Conservation (phyloP, 2,113 vertebrate species). For the Rhinolophus sinicus region DNA sequence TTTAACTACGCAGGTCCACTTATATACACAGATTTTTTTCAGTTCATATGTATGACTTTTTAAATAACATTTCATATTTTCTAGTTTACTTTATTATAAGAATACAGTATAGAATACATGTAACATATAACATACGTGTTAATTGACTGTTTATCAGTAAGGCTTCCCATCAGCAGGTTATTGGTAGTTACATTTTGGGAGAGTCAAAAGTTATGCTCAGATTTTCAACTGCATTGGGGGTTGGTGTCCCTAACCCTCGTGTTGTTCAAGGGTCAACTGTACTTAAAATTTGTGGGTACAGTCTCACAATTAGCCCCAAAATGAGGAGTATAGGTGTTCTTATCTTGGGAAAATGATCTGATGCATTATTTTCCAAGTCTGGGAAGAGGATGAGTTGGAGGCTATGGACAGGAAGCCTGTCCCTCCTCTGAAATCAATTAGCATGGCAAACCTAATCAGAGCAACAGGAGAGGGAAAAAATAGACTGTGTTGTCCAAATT, state of each 20-base stretch:
- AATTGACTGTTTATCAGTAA: no score
- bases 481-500: not conserved
- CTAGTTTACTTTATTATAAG: not conserved
- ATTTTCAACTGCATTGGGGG: not conserved
- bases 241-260: not conserved
- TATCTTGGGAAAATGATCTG: not conserved
- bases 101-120: not conserved
- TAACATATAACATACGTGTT: not conserved
- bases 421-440: not conserved
- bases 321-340: not conserved
- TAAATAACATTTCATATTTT: not conserved
- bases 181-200: not conserved
- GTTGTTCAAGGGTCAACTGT: not conserved
- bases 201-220: not conserved
- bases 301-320: not conserved
- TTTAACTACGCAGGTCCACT: not conserved
- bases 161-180: no score
- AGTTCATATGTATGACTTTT: not conserved
- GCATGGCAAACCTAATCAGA: not conserved
- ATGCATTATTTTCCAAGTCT: not conserved
- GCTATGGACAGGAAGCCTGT: not conserved
- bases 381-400: not conserved
- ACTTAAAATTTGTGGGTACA: not conserved
- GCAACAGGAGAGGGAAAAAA: not conserved
- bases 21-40: not conserved